Evolutionary conservation across 2,888 invertebrate genomes (phyloP), one percentile per base, ranked within the genome.

Genomic region (Chalcosyrphus nemorum): DNA sequence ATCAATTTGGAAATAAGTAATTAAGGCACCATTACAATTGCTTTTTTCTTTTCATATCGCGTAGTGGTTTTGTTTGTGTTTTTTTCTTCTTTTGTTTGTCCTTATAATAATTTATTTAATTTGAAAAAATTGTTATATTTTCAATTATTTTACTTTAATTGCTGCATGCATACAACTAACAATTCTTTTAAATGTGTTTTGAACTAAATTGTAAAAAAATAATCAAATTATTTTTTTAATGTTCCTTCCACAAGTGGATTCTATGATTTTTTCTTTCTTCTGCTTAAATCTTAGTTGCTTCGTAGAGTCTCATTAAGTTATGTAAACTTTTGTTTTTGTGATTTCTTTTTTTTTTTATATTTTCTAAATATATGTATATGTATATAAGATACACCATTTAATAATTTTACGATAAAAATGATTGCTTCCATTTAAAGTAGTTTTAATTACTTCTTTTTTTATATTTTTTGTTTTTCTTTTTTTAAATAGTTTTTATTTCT

Each of bases 21-120:
- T 91, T 90, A 90, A 90, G 90, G 90, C 90, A 90, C 90, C 91
- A 90, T 90, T 89, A 89, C 91, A 90, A 90, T 90, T 90, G 90
- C 91, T 91, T 90, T 91, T 89, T 77, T 81, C 80, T 81, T 81
- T 78, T 65, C 54, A 77, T 85, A 80, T 71, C 75, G 85, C 77
- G 84, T 85, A 85, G 84, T 84, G 72, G 71, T 52, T 80, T 65
- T 41, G 27, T 41, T 76, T 75, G 21, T 50, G 76, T 77, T 87
- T 81, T 59, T 78, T 78, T 81, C 63, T 70, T 24, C 24, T 56
- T 77, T 66, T 84, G 87, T 81, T 87, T 88, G 86, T 88, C 88
- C 86, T 88, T 88, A 89, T 76, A 89, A 88, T 90, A 89, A 88
- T 90, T 82, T 59, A 43, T 86, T 86, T 63, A 80, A 86, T 78